Evolutionary conservation across 2,888 invertebrate genomes (phyloP).

Genomic region (Baronia brevicornis): DNA sequence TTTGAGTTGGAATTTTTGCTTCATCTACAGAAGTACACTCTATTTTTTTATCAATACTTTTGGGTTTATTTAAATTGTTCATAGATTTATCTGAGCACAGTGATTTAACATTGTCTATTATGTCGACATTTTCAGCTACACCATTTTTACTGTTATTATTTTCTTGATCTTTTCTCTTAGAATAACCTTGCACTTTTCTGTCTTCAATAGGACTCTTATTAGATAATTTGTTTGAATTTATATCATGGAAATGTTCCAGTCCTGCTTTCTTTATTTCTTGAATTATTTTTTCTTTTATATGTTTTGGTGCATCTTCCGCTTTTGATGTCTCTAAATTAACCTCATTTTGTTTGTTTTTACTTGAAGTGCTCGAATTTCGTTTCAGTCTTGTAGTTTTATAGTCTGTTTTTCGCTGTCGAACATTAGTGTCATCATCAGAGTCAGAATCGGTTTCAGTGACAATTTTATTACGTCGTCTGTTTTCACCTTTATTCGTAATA

Average conservation of each 20-base stretch:
- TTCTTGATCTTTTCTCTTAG: conserved; percentile 29
- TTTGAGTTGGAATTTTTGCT: conserved; percentile 38
- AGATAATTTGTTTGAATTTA: conserved; percentile 9
- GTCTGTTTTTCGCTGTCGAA: conserved; percentile 62
- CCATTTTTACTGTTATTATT: conserved; percentile 24
- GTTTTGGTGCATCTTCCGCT: conserved; percentile 46
- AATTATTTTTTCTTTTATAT: conserved; percentile 50
- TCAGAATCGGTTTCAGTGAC: conserved; percentile 63
- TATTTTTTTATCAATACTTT: conserved; percentile 27
- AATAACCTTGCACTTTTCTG: conserved; percentile 20
- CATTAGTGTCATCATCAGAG: conserved; percentile 54
- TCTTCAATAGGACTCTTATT: background rate
- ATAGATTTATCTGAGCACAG: conserved; percentile 2
- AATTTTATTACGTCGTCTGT: conserved; percentile 64
- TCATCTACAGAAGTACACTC: conserved; percentile 29
- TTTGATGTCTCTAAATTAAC: conserved; percentile 40
- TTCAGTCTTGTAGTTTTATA: conserved; percentile 65
- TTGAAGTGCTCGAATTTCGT: conserved; percentile 55
- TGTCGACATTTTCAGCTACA: conserved; percentile 19
- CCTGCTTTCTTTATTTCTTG: conserved; percentile 54
- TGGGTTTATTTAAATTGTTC: conserved; percentile 23
- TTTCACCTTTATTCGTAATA: conserved; percentile 68
- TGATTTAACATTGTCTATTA: conserved; percentile 10
- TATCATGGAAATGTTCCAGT: conserved; percentile 35
- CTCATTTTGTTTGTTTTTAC: conserved; percentile 55